Percentiles rank a stretch among this genome's conserved stretches.
Conservation (phyloP, 2,888 invertebrate genomes). For the Nomada hirtipes region DNA sequence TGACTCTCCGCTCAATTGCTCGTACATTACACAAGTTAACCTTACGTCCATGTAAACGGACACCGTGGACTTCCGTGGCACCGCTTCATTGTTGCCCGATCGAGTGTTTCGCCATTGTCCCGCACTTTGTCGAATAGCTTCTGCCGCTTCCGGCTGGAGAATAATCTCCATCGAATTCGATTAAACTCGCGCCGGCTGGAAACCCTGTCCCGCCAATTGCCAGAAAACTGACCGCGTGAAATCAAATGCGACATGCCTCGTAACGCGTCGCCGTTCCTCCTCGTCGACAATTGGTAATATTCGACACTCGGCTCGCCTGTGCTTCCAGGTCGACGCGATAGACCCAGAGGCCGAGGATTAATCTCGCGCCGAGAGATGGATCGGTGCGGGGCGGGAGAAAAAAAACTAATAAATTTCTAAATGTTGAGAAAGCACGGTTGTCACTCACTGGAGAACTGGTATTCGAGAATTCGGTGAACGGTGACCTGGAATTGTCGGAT, state of each 20-base stretch:
- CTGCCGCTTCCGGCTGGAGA: constrained; percentile 34
- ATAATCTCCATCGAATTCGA: constrained; percentile 51
- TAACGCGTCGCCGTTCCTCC: constrained; percentile 27
- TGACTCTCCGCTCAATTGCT: constrained; percentile 55
- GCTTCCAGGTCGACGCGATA: too few relatives aligned
- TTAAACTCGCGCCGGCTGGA: constrained; percentile 33
- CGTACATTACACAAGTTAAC: constrained; percentile 66
- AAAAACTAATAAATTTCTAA: neutral
- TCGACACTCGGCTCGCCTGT: neutral
- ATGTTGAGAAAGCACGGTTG: constrained; percentile 11
- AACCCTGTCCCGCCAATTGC: constrained; percentile 58
- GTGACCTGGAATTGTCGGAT: constrained; percentile 21
- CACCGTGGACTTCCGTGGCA: constrained; percentile 49
- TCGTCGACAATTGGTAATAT: constrained; percentile 36
- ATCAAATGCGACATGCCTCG: constrained; percentile 67
- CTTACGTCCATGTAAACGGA: constrained; percentile 60
- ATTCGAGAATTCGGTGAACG: constrained; percentile 9
- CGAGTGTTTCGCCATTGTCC: constrained; percentile 45
- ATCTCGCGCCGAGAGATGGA: neutral
- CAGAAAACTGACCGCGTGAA: constrained; percentile 69
- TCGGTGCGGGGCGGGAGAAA: neutral
- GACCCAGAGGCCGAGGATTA: constrained; percentile 11
- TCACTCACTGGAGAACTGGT: constrained; percentile 9
- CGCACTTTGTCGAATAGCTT: constrained; percentile 36
- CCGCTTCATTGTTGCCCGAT: constrained; percentile 56